Conservation (phyloP, 2,113 vertebrate species). For the Pachyramphus minor region DNA sequence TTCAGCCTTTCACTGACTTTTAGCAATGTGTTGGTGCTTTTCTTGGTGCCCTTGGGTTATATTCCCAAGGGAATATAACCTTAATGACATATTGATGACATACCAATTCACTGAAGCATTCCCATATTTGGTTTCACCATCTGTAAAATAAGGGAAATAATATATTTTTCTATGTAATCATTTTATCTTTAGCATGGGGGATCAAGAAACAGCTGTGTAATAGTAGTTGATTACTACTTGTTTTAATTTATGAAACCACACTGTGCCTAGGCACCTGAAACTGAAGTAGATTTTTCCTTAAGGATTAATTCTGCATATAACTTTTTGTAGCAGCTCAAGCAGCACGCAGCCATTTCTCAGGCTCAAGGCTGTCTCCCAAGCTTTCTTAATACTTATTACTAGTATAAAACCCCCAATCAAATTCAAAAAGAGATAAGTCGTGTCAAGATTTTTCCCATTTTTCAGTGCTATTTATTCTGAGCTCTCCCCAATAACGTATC, state of each 20-base stretch:
- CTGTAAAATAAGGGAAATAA: background rate
- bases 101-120: background rate
- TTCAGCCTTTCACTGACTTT: background rate
- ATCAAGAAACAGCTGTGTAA: background rate
- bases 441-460: background rate
- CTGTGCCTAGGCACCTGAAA: background rate
- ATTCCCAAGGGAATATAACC: no score
- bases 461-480: background rate
- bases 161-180: background rate
- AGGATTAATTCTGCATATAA: background rate
- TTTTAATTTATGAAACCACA: background rate
- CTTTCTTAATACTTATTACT: background rate
- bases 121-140: background rate
- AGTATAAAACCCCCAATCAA: background rate
- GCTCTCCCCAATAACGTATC: background rate
- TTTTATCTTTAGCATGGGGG: rapidly evolving
- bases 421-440: background rate
- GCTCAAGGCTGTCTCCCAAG: background rate
- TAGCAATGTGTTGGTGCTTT: background rate
- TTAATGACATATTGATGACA: no score
- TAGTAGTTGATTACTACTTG: background rate
- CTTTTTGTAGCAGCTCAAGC: background rate
- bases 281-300: background rate
- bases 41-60: background rate
- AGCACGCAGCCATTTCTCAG: background rate